Evolutionary conservation across 2,888 invertebrate species (phyloP), one percentile per base, ranked within the genome.

Genomic region (Cistogaster globosa): DNA sequence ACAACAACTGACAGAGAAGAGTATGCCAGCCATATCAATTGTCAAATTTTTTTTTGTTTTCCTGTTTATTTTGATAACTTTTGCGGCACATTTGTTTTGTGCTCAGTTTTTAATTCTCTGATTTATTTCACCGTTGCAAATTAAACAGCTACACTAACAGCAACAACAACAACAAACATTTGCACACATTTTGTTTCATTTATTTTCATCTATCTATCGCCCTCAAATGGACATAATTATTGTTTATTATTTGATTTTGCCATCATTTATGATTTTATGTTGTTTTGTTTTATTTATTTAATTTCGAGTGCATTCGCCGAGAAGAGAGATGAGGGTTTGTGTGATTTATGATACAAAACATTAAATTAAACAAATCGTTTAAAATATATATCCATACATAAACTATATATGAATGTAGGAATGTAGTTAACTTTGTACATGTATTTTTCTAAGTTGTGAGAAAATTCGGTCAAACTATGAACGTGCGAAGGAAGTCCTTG

Each of bases 171-270:
- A 68, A 48, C 53, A 11, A 57, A 75, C 36, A 58, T 58, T 67
- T 8, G 57, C 20, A 51, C 22, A 51, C 20, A 57, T 60, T 48
- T 51, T 26, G 36, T 57, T 45, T 69, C 5, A 26, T 57, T 69
- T n/a, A 16, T 22, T 63, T 63, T 71, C 58, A 76, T 76, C 58
- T 38, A 53, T 45, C 42, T 22, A 51, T 65, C 58, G 58, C 68
- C 60, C 62, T 75, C 68, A 75, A 78, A 82, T 82, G 82, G 79
- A 79, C 79, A 82, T 75, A 83, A 83, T 86, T 86, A 86, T 76
- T 83, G 83, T 83, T 83, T 80, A 83, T 85, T 78, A 79, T 86
- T 60, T 71, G 79, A 80, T 83, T 67, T 86, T 74, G 65, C 69
- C 78, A 85, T 82, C 81, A 71, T 85, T 82, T 85, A 82, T 77